These are phyloP conservation scores for Plecotus auritus DNA, from an alignment of 2,113 vertebrate genomes.

Conservation along the genomic window DNA sequence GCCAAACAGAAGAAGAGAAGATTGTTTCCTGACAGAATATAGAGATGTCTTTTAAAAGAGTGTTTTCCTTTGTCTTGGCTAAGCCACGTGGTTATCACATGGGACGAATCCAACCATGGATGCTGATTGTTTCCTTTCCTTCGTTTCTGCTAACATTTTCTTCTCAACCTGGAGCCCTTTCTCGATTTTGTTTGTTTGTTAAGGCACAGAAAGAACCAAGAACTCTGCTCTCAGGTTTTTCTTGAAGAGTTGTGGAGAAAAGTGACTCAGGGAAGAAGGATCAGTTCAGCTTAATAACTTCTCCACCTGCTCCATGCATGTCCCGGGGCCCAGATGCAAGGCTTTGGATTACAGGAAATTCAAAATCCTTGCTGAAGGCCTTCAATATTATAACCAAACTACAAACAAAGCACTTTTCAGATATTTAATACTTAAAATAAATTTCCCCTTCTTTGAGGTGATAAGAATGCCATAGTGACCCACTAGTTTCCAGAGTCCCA, in stretches of 20 bases:
- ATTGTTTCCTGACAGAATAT: not conserved
- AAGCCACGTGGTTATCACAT: not conserved
- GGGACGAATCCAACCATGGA: not conserved
- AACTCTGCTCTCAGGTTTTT: not conserved
- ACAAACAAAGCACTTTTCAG: not conserved
- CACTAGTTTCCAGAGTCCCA: not conserved
- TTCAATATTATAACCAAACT: not conserved
- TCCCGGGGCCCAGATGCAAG: not conserved
- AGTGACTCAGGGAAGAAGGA: not conserved
- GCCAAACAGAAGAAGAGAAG: not conserved
- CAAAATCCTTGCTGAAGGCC: not conserved
- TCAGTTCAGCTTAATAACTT: not conserved
- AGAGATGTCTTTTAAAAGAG: not conserved
- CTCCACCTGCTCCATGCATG: not conserved
- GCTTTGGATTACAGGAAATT: not conserved
- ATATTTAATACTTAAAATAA: not conserved
- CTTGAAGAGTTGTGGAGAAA: not conserved
- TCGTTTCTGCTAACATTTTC: not conserved
- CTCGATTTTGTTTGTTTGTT: not conserved
- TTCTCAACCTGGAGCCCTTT: not conserved
- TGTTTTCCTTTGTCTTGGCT: not conserved
- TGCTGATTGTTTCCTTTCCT: not conserved
- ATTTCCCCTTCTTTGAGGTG: not conserved
- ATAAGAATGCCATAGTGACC: not conserved
- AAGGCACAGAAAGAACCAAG: not conserved